Evolutionary conservation across 2,113 vertebrate species (phyloP), one percentile per base, ranked within the genome.

Genomic region (Platysteira castanea): DNA sequence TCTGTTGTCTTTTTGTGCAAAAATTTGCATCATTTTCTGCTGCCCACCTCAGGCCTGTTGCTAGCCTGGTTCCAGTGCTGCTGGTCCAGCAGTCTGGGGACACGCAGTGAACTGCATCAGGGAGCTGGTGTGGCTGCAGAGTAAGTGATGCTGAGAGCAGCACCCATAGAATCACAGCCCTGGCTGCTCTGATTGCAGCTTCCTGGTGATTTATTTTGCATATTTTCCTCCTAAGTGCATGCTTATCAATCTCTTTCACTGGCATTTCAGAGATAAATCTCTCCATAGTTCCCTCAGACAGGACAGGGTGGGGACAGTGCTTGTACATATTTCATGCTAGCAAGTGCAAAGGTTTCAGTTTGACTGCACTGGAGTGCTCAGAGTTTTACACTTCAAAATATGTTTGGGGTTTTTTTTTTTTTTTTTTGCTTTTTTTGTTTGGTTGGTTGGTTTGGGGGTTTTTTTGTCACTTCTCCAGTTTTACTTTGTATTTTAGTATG

Each of bases 331-430:
- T 89, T 87, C 39, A 52, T 4, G 2, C 28, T n/a, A 26, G 21
- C 0, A 6, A 83, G 61, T 52, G 41, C 11, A 70, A 78, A 94
- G 27, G 30, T 65, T 87, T 79, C 44, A 37, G 31, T 52, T 31
- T 90, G 28, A 47, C 33, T 63, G 6, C 23, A 47, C 13, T 52
- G 28, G n/a, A 56, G 15, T 67, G 12, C 52, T 83, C 56, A 85
- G 56, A 68, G 65, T 83, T 94, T 90, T 87, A 49, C 5, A 19
- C 41, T 68, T 85, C 56, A 69, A 84, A 71, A 49, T 31, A 47
- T 1, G 0, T 33, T 60, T 59, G 27, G 20, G 0, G 0, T 13
- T 31, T 33, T 28, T 50, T 37, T 10, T 41, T 41, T 41, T 10
- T 11, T 39, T 15, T 6, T 39, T 47, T 17, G 11, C 14, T 65